These are phyloP conservation scores for Agrypnus murinus DNA, from an alignment of 2,888 invertebrate genomes.

Conservation along the genomic window DNA sequence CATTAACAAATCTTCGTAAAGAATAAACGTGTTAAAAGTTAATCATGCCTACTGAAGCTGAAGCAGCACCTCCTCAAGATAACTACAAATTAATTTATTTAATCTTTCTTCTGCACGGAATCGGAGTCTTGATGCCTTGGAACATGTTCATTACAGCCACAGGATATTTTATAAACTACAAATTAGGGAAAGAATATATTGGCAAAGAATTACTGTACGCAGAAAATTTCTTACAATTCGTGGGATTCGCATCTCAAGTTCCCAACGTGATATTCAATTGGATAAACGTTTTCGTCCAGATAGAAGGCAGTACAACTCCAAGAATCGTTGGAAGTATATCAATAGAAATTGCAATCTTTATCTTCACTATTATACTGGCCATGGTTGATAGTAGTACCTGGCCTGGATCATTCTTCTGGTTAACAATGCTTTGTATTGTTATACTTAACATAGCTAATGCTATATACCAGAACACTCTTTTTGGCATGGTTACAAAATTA, in stretches of 20 bases:
- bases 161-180: constrained; percentile 91
- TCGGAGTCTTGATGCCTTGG: constrained; percentile 97
- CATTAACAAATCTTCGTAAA: too few species aligned
- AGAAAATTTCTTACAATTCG: constrained; percentile 86
- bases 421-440: constrained; percentile 89
- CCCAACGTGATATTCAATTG: constrained; percentile 96
- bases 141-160: constrained; percentile 99
- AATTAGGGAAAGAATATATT: constrained; percentile 78
- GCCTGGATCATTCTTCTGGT: constrained; percentile 89
- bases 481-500: constrained; percentile 94
- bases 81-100: constrained; percentile 88
- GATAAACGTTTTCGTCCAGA: constrained; percentile 91
- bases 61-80: constrained; percentile 88
- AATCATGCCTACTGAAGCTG: too few species aligned
- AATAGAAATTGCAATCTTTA: constrained; percentile 86
- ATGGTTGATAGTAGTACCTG: constrained; percentile 88
- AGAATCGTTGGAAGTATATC: constrained; percentile 92
- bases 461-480: constrained; percentile 98
- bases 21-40: too few species aligned
- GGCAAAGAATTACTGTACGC: constrained; percentile 76
- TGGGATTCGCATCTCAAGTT: constrained; percentile 93
- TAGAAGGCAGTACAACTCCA: constrained; percentile 88
- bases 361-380: constrained; percentile 89
- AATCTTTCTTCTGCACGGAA: constrained; percentile 93
- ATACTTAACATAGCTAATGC: constrained; percentile 93